phyloP scores from a whole-genome alignment of 2,888 invertebrate species.

The Acleris sparsana region DNA sequence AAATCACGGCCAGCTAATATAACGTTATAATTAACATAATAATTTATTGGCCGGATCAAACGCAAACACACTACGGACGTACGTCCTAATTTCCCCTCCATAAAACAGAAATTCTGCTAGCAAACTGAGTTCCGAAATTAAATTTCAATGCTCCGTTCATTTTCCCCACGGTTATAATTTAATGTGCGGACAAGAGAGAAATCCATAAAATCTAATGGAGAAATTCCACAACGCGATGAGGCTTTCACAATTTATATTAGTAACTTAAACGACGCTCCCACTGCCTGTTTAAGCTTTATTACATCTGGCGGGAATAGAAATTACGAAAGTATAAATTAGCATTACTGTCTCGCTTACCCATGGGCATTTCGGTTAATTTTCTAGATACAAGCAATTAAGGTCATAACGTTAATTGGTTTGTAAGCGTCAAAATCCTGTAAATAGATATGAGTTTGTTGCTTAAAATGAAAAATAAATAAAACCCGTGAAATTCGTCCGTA shows the following conservation, averaged over 20 bases:
- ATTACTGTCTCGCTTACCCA: neutral
- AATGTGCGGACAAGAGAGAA: conserved; percentile 74
- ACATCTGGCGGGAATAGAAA: conserved; percentile 44
- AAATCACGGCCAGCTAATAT: too few species aligned
- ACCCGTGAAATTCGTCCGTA: too few species aligned
- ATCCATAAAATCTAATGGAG: conserved; percentile 80
- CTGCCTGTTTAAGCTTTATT: conserved; percentile 58
- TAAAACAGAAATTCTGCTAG: conserved; percentile 49
- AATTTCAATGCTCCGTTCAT: conserved; percentile 64
- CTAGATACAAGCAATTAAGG: neutral
- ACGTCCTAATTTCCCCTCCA: conserved; percentile 46
- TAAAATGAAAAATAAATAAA: too few species aligned
- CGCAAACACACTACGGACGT: conserved; percentile 36
- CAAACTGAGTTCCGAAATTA: conserved; percentile 58
- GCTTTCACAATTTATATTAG: conserved; percentile 74
- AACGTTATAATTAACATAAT: too few species aligned
- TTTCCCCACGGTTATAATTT: conserved; percentile 74
- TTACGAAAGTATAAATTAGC: conserved; percentile 31
- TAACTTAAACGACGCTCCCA: conserved; percentile 54
- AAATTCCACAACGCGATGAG: conserved; percentile 71
- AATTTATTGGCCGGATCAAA: conserved; percentile 3
- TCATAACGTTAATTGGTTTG: too few species aligned
- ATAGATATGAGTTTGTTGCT: too few species aligned
- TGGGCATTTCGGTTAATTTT: neutral
- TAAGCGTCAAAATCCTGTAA: too few species aligned